Evolutionary conservation across 2,113 vertebrate genomes (phyloP).

Genomic region (Xerus inauris): DNA sequence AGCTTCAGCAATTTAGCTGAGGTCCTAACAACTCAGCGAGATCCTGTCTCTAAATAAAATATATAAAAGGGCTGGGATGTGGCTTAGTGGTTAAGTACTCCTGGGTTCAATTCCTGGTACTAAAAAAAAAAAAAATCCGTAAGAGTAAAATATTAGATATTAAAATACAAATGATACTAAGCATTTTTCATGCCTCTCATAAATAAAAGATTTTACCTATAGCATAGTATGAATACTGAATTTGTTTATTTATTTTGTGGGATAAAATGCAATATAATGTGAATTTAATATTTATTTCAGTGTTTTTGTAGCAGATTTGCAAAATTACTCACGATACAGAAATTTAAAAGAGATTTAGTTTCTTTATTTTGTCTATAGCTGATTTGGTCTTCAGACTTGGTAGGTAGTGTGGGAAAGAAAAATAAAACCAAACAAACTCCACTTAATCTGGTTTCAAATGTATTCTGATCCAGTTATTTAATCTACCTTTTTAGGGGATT

Average conservation of each 20-base stretch:
- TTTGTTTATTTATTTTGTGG: not conserved
- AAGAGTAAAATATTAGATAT: not conserved
- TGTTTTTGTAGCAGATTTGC: conserved; percentile 17
- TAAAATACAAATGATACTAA: not conserved
- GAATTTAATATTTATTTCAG: not conserved
- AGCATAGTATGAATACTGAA: not conserved
- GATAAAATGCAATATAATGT: not conserved
- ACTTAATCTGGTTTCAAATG: conserved; percentile 34
- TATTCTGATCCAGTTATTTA: conserved; percentile 35
- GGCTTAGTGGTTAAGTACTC: too few species aligned
- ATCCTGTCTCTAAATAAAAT: too few species aligned
- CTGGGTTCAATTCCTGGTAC: too few species aligned
- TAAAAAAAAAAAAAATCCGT: not conserved
- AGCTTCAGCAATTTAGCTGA: too few species aligned
- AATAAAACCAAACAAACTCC: not conserved
- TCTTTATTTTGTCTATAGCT: conserved; percentile 22
- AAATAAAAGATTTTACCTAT: conserved; percentile 1
- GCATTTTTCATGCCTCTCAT: conserved; percentile 1
- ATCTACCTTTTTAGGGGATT: not conserved
- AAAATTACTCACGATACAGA: conserved; percentile 33
- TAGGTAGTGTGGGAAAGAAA: conserved; percentile 15
- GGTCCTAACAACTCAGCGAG: too few species aligned
- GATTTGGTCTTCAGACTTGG: not conserved
- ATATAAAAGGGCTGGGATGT: too few species aligned
- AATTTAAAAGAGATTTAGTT: conserved; percentile 2